These are phyloP conservation scores for Gymnothorax reevesii DNA, from an alignment of 2,797 vertebrate species.

Conservation along the genomic window DNA sequence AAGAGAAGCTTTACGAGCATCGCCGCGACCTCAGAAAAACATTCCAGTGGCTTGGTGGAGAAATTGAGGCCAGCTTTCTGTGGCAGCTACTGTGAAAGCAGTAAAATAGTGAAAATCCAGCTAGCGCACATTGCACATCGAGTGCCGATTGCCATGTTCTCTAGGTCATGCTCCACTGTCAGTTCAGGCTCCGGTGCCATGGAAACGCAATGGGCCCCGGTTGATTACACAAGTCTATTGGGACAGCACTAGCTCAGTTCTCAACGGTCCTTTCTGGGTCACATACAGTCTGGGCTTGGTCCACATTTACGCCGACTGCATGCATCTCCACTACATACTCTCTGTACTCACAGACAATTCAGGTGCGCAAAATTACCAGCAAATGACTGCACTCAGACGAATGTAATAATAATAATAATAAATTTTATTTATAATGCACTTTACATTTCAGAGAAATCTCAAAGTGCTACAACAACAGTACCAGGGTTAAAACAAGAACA, in stretches of 20 bases:
- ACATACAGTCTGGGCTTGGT: background rate
- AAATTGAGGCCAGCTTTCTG: background rate
- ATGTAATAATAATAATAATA: no score
- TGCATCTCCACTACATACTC: background rate
- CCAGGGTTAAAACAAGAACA: no score
- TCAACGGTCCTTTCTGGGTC: background rate
- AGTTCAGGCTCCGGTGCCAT: background rate
- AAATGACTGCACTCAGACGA: background rate
- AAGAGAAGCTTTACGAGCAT: background rate
- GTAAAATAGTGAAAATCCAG: no score
- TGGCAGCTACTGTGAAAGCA: conserved; percentile 9
- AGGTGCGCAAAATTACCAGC: background rate
- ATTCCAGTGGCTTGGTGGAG: conserved; percentile 24
- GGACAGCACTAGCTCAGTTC: background rate
- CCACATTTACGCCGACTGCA: background rate
- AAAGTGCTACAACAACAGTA: no score
- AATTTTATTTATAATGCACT: no score
- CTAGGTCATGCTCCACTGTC: background rate
- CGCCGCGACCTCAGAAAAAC: conserved; percentile 12
- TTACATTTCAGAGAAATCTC: no score
- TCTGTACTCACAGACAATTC: background rate
- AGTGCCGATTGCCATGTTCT: background rate
- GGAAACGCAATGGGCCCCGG: background rate
- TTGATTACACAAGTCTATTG: background rate
- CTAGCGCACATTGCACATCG: background rate